phyloP scores from a whole-genome alignment of 2,888 invertebrate species.

The Parnassius apollo region DNA sequence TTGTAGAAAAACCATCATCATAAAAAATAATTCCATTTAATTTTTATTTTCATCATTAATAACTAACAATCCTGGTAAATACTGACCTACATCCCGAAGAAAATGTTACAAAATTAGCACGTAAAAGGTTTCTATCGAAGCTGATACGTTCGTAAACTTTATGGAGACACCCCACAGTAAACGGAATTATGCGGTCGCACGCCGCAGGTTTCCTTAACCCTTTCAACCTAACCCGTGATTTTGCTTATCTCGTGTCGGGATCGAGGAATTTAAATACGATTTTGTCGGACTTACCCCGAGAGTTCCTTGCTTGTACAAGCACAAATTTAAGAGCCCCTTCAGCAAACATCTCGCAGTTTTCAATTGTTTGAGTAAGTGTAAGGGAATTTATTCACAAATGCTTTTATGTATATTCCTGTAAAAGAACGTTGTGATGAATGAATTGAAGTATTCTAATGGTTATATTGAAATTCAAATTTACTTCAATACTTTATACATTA shows the following conservation, averaged over 20 bases:
- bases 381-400: constrained; percentile 33
- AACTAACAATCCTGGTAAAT: no score
- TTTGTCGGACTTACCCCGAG: constrained; percentile 60
- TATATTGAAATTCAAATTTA: background rate
- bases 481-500: no score
- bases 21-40: background rate
- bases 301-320: constrained; percentile 56
- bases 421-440: background rate
- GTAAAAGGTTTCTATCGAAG: constrained; percentile 32
- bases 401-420: constrained; percentile 14
- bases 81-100: background rate
- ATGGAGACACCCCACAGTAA: constrained; percentile 54
- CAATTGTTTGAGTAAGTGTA: constrained; percentile 44
- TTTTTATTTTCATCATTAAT: background rate
- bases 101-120: constrained; percentile 35
- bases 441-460: background rate
- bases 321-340: constrained; percentile 54
- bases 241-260: constrained; percentile 72
- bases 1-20: background rate
- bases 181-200: constrained; percentile 77
- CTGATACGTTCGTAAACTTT: constrained; percentile 36
- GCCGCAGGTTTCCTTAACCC: constrained; percentile 73
- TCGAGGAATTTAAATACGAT: constrained; percentile 77
- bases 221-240: constrained; percentile 75
- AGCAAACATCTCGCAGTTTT: constrained; percentile 51